These are phyloP conservation scores for Limnephilus marmoratus DNA, from an alignment of 2,888 invertebrate species.

Conservation along the genomic window DNA sequence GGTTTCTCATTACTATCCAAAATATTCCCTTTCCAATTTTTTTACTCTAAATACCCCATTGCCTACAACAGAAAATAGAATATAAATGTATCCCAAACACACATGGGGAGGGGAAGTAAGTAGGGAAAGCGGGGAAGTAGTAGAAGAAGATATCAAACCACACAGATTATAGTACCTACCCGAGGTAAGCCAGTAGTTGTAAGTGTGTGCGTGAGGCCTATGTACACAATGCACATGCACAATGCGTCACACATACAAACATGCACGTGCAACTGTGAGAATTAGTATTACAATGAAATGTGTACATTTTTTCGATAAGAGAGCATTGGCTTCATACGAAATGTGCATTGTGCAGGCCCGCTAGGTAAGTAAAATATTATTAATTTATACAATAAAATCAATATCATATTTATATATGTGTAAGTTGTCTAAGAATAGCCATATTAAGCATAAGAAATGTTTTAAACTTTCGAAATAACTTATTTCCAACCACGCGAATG, in stretches of 20 bases:
- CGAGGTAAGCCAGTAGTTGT: neutral
- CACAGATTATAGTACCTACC: neutral
- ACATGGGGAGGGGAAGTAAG: neutral
- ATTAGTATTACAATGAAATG: neutral
- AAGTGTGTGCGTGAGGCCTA: neutral
- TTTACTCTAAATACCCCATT: neutral
- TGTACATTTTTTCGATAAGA: slow-evolving; percentile 27
- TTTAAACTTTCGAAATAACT: no score
- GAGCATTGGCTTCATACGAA: neutral
- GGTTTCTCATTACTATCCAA: no score
- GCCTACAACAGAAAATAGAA: neutral
- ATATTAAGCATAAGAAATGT: no score
- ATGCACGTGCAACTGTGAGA: neutral
- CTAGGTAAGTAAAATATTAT: neutral
- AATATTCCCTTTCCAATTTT: no score
- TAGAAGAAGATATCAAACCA: neutral
- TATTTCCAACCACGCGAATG: no score
- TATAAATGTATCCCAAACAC: neutral
- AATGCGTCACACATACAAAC: neutral
- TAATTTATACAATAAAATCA: no score
- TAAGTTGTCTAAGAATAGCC: no score
- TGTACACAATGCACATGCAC: neutral
- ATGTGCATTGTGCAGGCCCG: slow-evolving; percentile 17
- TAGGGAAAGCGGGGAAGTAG: neutral
- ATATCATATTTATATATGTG: no score